phyloP scores from a whole-genome alignment of 2,797 vertebrate species.

The Coluber constrictor region DNA sequence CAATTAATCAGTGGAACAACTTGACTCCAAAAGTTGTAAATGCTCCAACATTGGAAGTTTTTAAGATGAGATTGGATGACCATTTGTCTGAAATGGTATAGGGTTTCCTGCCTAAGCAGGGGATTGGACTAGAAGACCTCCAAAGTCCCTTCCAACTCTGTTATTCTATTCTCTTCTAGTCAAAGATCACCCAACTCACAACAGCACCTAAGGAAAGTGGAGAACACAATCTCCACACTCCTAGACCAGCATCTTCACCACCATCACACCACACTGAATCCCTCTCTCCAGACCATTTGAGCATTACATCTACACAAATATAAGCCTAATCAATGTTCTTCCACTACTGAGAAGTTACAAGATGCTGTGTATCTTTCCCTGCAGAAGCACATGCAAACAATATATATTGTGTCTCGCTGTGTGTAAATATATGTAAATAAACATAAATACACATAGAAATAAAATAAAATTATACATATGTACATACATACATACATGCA shows the following conservation, averaged over 20 bases:
- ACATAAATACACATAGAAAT: neutral
- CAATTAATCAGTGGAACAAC: no score
- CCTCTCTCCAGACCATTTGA: neutral
- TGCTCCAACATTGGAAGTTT: no score
- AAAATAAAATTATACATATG: no score
- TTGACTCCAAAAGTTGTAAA: no score
- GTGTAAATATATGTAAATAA: neutral
- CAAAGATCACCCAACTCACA: neutral
- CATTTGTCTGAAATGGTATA: no score
- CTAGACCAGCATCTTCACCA: neutral
- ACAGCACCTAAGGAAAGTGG: neutral
- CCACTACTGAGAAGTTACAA: neutral
- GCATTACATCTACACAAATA: neutral
- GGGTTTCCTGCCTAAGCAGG: no score
- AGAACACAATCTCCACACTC: neutral
- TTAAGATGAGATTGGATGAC: no score
- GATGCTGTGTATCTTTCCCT: neutral
- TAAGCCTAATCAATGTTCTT: neutral
- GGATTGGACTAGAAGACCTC: no score
- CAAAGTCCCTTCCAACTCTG: no score
- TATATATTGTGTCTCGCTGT: neutral
- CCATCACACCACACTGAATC: neutral
- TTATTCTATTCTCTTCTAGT: no score
- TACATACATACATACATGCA: no score
- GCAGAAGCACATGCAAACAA: neutral